A percentile compares a stretch with the other conserved stretches of the same genome.
Conservation (phyloP, 1,140 invertebrate genomes). For the Pachyrhynchus sulphureomaculatus region DNA sequence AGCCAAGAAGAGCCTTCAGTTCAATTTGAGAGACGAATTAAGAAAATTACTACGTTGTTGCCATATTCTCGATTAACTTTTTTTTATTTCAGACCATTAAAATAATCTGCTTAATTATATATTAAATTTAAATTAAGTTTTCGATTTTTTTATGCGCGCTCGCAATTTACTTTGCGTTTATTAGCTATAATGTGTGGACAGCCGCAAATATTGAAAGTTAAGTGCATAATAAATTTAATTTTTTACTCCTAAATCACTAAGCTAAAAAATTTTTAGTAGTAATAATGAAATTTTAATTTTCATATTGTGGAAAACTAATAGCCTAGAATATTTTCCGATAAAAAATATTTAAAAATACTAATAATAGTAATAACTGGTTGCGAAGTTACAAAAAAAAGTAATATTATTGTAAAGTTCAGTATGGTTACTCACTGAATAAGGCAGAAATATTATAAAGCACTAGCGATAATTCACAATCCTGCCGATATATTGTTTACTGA, state of each 20-base stretch:
- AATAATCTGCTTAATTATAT: slow-evolving; percentile 35
- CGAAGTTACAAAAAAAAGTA: too few relatives aligned
- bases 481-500: too few relatives aligned
- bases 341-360: too few relatives aligned
- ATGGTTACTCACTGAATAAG: too few relatives aligned
- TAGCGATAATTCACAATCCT: too few relatives aligned
- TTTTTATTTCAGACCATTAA: slow-evolving; percentile 29
- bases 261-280: too few relatives aligned
- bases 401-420: too few relatives aligned
- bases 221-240: slow-evolving; percentile 7
- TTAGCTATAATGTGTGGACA: slow-evolving; percentile 31
- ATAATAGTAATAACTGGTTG: too few relatives aligned
- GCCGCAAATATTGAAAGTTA: slow-evolving; percentile 27
- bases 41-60: slow-evolving; percentile 35
- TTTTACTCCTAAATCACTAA: neutral
- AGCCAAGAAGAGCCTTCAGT: slow-evolving; percentile 18
- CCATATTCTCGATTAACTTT: slow-evolving; percentile 32
- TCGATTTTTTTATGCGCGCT: slow-evolving; percentile 28
- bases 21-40: slow-evolving; percentile 33
- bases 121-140: slow-evolving; percentile 35
- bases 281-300: too few relatives aligned
- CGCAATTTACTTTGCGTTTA: slow-evolving; percentile 30
- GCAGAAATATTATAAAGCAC: too few relatives aligned
- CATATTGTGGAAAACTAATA: too few relatives aligned
- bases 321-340: too few relatives aligned